Evolutionary conservation across 2,888 invertebrate genomes (phyloP).

Genomic region (Philereme transversata): DNA sequence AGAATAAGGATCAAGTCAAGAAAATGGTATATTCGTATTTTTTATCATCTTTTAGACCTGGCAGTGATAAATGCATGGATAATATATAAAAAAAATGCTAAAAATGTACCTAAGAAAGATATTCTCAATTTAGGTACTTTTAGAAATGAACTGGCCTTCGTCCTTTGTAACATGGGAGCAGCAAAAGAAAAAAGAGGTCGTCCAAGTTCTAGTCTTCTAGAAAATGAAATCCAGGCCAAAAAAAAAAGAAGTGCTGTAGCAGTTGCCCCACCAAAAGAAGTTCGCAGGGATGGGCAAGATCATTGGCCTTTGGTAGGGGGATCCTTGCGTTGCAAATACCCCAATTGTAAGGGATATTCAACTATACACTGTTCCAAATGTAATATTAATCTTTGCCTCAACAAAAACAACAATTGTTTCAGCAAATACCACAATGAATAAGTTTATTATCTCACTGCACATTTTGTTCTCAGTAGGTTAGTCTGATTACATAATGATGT

Average conservation of each 20-base stretch:
- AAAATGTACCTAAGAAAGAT: slow-evolving; percentile 39
- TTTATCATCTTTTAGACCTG: slow-evolving; percentile 35
- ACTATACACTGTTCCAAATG: slow-evolving; percentile 37
- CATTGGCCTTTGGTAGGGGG: slow-evolving; percentile 39
- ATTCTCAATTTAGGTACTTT: slow-evolving; percentile 21
- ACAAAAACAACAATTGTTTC: slow-evolving; percentile 35
- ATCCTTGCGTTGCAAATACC: slow-evolving; percentile 39
- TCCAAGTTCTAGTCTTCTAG: slow-evolving; percentile 37
- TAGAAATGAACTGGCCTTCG: slow-evolving; percentile 34
- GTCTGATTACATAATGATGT: slow-evolving; percentile 28
- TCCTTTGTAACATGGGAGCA: slow-evolving; percentile 29
- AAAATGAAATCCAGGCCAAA: slow-evolving; percentile 40
- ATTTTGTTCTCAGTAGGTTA: slow-evolving; percentile 24
- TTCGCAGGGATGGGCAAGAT: slow-evolving; percentile 31
- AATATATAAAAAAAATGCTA: too few relatives aligned
- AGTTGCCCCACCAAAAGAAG: slow-evolving; percentile 37
- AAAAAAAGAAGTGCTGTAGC: slow-evolving; percentile 39
- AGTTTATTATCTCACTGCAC: slow-evolving; percentile 24
- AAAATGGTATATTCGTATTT: slow-evolving; percentile 42
- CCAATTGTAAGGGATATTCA: slow-evolving; percentile 38
- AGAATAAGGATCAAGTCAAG: slow-evolving; percentile 46
- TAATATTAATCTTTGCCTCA: slow-evolving; percentile 36
- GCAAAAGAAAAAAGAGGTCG: slow-evolving; percentile 37
- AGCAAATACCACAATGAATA: slow-evolving; percentile 12
- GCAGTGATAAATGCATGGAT: too few relatives aligned